Evolutionary conservation across 2,797 vertebrate species (phyloP).

Genomic region (Mareca strepera): DNA sequence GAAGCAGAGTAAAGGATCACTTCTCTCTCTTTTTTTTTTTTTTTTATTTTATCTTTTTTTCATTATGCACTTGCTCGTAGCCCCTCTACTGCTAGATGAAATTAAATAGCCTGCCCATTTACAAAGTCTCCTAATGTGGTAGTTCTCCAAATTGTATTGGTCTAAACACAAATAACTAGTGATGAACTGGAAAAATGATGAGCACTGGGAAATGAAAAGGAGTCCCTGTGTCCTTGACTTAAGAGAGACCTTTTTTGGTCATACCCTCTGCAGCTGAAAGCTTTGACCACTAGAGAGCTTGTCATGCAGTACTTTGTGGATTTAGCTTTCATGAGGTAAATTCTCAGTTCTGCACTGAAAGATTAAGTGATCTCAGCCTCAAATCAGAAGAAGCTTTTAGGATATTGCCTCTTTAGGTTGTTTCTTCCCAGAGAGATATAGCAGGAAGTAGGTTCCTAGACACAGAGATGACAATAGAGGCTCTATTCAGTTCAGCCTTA

Average conservation of each 20-base stretch:
- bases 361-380: not conserved
- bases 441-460: not conserved
- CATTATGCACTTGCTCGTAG: not conserved
- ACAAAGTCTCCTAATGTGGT: not conserved
- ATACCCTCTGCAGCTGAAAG: not conserved
- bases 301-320: accelerated
- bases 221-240: not conserved
- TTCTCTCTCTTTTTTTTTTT: not conserved
- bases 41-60: not conserved
- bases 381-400: not conserved
- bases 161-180: not conserved
- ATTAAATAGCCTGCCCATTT: accelerated
- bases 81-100: not conserved
- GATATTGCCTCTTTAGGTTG: not conserved
- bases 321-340: not conserved
- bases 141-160: not conserved
- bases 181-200: not conserved
- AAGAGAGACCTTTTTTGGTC: accelerated
- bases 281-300: not conserved
- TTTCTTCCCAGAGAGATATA: not conserved
- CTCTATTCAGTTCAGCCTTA: not conserved
- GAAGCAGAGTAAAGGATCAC: not conserved
- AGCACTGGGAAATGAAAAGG: not conserved
- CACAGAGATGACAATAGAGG: not conserved
- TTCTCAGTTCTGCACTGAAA: not conserved